phyloP scores from a whole-genome alignment of 1,140 invertebrate species.

The Ceratina japonica region DNA sequence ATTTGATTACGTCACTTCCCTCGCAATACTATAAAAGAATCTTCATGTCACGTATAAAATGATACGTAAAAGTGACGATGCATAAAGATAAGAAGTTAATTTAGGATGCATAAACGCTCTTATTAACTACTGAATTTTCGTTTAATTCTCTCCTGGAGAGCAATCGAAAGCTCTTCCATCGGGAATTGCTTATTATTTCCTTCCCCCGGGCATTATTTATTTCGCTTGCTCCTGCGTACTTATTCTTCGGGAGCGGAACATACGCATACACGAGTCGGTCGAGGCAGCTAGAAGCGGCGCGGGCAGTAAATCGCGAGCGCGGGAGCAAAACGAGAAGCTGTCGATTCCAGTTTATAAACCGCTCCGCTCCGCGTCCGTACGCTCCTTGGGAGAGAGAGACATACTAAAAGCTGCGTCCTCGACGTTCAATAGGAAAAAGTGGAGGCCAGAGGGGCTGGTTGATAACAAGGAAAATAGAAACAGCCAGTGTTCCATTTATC shows the following conservation, averaged over 20 bases:
- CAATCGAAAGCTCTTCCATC: not conserved
- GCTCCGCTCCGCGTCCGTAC: not conserved
- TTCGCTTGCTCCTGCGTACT: not conserved
- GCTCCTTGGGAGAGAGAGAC: not conserved
- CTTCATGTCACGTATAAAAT: no score
- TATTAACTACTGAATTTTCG: no score
- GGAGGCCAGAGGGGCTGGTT: slow-evolving; percentile 40
- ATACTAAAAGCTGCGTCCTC: slow-evolving; percentile 5
- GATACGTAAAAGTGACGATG: no score
- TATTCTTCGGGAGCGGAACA: not conserved
- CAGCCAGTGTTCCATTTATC: slow-evolving; percentile 55
- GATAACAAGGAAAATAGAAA: slow-evolving; percentile 56
- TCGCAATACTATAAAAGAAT: no score
- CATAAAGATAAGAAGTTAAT: not conserved
- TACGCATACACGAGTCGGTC: not conserved
- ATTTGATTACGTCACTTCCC: no score
- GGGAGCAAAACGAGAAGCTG: slow-evolving; percentile 19
- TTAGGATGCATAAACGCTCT: no score
- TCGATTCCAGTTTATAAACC: slow-evolving; percentile 39
- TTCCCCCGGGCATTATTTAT: not conserved
- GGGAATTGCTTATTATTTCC: not conserved
- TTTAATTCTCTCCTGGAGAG: not conserved
- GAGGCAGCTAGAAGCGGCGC: not conserved
- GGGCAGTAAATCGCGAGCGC: slow-evolving; percentile 8
- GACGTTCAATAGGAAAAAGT: slow-evolving; percentile 29